phyloP scores from a whole-genome alignment of 2,797 vertebrate genomes.

The Vireo griseus region DNA sequence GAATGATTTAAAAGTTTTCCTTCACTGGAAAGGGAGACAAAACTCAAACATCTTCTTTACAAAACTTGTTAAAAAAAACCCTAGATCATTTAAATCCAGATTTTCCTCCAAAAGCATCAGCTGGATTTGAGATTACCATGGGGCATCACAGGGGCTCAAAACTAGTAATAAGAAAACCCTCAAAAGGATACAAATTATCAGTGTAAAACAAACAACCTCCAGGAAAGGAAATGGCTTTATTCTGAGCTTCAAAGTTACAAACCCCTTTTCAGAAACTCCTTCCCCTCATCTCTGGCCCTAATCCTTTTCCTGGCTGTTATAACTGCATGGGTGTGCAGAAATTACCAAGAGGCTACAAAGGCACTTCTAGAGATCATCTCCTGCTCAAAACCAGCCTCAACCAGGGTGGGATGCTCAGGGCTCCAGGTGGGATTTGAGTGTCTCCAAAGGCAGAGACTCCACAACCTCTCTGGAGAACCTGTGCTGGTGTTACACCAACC shows the following conservation, averaged over 20 bases:
- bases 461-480: background rate
- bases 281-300: background rate
- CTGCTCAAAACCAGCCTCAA: background rate
- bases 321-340: background rate
- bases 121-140: background rate
- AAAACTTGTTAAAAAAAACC: background rate
- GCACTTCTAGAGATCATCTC: background rate
- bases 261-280: background rate
- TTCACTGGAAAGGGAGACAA: background rate
- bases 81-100: background rate
- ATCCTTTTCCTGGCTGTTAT: background rate
- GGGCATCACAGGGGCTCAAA: background rate
- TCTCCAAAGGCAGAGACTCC: background rate
- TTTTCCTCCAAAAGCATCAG: conserved; percentile 2
- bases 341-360: background rate
- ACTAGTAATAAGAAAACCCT: background rate
- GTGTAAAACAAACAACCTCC: background rate
- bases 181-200: background rate
- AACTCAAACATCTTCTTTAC: background rate
- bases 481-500: background rate
- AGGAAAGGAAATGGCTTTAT: background rate
- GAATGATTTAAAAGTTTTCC: background rate
- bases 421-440: background rate
- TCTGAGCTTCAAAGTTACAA: background rate
- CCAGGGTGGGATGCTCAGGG: background rate